Base-by-base conservation (phyloP, 2,113 vertebrate species). In the Talpa occidentalis region DNA sequence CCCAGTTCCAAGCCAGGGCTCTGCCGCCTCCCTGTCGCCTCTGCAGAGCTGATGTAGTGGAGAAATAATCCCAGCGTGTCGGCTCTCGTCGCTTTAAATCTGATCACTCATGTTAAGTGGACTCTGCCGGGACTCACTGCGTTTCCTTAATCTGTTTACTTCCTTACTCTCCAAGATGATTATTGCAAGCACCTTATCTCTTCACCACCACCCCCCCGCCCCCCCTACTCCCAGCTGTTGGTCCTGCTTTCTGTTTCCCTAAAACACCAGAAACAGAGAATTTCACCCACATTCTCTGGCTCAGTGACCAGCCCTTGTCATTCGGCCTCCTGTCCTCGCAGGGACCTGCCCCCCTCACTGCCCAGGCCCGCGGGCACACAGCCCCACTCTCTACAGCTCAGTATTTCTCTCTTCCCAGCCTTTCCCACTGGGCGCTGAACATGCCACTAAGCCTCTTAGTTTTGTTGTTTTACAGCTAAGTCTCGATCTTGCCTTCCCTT, bases 81-180 rank as follows among this genome's bases (percentile, higher is more conserved):
- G 62, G 77, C 67, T 62, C 42, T 21, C n/a, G 82, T 83, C 24
- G 1, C 76, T 83, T 83, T 21, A 42, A 42, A 67, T 81, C 64
- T 32, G 19, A 62, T 86, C 56, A 6, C 40, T 82, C 72, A 15
- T 37, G 59, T 76, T 24, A 30, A 5, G 26, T 72, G 90, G 42
- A 66, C 73, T 84, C 67, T 70, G 59, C 40, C 67, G 76, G 76
- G 35, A 81, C 15, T 77, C 76, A 7, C 17, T 84, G 28, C n/a
- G 5, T 84, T 54, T 72, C 80, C 87, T 37, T 67, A 56, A 70
- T 82, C 62, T 62, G 52, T 90, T 90, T 56, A 15, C 92, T 54
- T 84, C 66, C 35, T 59, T 22, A 1, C 40, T n/a, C 40, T 30
- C 67, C 35, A 16, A n/a, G 44, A 64, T 32, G 89, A 60, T 76